Evolutionary conservation across 2,113 vertebrate species (phyloP).

Genomic region (Tichodroma muraria): DNA sequence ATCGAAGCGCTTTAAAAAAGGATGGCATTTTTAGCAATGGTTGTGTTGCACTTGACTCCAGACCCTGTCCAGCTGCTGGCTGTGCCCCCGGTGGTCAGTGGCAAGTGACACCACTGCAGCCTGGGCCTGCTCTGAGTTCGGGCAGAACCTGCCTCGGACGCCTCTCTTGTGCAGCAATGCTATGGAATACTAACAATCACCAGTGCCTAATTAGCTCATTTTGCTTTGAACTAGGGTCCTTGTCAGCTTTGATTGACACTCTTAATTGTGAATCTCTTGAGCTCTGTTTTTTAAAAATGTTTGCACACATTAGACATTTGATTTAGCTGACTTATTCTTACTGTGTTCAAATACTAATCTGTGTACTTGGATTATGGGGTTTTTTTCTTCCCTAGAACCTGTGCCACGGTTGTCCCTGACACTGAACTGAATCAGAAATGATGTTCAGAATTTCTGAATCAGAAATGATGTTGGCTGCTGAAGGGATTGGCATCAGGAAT

Average conservation of each 20-base stretch:
- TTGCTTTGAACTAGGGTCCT: slow-evolving; percentile 14
- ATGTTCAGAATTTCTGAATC: slow-evolving; percentile 88
- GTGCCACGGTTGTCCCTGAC: slow-evolving; percentile 82
- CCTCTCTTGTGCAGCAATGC: not conserved
- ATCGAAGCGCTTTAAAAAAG: fast-evolving
- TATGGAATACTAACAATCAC: not conserved
- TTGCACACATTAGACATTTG: slow-evolving; percentile 13
- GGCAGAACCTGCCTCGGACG: not conserved
- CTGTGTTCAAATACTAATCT: not conserved
- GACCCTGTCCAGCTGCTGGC: not conserved
- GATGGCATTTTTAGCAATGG: not conserved
- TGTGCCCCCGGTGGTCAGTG: not conserved
- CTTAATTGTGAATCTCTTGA: slow-evolving; percentile 37
- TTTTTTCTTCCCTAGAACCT: slow-evolving; percentile 65
- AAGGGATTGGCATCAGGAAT: no score
- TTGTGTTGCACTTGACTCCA: not conserved
- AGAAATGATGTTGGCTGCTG: slow-evolving; percentile 83
- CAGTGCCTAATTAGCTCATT: not conserved
- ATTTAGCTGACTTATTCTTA: slow-evolving; percentile 6
- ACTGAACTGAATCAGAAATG: slow-evolving; percentile 84
- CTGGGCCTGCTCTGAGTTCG: not conserved
- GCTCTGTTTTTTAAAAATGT: slow-evolving; percentile 29
- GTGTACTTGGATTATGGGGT: not conserved
- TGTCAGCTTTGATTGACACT: slow-evolving; percentile 51
- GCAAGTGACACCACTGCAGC: not conserved